A percentile compares a stretch with the other conserved stretches of the same genome.
phyloP scores from a whole-genome alignment of 2,888 invertebrate genomes.

The Mythimna ferrago region DNA sequence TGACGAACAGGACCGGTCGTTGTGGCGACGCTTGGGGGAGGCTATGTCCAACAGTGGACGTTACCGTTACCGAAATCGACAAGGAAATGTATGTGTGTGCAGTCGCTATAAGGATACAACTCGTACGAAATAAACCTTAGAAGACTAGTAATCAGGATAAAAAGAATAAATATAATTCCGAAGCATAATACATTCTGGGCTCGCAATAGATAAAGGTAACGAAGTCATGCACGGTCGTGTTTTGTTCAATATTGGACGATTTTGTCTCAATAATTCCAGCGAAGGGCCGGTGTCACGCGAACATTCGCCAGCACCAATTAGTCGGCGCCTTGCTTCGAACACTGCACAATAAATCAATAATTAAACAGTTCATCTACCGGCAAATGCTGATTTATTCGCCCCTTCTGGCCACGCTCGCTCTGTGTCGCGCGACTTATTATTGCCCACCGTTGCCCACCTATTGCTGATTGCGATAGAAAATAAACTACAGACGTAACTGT shows the following conservation, averaged over 20 bases:
- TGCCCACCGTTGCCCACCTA: slow-evolving; percentile 48
- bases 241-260: slow-evolving; percentile 84
- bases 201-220: slow-evolving; percentile 77
- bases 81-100: background rate
- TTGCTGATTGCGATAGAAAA: slow-evolving; percentile 73
- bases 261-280: slow-evolving; percentile 86
- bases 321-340: slow-evolving; percentile 80
- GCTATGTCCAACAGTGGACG: no score
- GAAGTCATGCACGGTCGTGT: slow-evolving; percentile 80
- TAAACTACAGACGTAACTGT: slow-evolving; percentile 53
- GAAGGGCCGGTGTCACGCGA: slow-evolving; percentile 85
- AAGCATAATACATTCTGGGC: slow-evolving; percentile 55
- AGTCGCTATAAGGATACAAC: slow-evolving; percentile 10
- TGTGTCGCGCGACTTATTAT: slow-evolving; percentile 72
- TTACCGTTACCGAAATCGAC: no score
- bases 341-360: slow-evolving; percentile 88
- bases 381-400: slow-evolving; percentile 89
- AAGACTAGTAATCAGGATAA: slow-evolving; percentile 25
- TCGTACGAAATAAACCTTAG: slow-evolving; percentile 12
- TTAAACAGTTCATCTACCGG: slow-evolving; percentile 88
- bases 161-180: slow-evolving; percentile 53
- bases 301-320: slow-evolving; percentile 86
- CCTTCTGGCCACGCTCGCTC: slow-evolving; percentile 82
- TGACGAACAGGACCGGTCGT: no score
- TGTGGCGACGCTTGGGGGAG: no score